phyloP scores from a whole-genome alignment of 2,113 vertebrate genomes.

The Petrocephalus microphthalmus region DNA sequence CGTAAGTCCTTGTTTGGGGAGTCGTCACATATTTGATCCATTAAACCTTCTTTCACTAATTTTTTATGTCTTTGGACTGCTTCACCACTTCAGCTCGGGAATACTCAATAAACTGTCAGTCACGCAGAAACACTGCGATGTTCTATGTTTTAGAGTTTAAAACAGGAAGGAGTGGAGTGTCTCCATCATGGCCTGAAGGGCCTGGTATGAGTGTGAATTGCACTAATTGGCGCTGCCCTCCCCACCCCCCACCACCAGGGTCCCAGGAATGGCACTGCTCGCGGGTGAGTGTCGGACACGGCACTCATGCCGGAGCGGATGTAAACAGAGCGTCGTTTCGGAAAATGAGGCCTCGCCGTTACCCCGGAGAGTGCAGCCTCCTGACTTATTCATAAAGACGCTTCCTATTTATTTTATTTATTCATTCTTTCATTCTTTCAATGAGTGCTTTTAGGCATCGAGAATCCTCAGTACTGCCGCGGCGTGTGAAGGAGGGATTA shows the following conservation, averaged over 20 bases:
- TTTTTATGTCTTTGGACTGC: not conserved
- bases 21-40: not conserved
- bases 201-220: slow-evolving; percentile 1
- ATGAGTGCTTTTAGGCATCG: slow-evolving; percentile 21
- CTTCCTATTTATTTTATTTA: not conserved
- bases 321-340: not conserved
- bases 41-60: not conserved
- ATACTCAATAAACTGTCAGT: not conserved
- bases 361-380: slow-evolving; percentile 2
- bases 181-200: not conserved
- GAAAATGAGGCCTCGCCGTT: not conserved
- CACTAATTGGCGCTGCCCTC: not conserved
- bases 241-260: not conserved
- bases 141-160: not conserved
- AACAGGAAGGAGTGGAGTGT: not conserved
- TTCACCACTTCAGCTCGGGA: not conserved
- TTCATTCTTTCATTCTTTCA: not conserved
- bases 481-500: not conserved
- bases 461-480: not conserved
- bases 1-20: not conserved
- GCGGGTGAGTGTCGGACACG: not conserved
- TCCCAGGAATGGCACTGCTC: not conserved
- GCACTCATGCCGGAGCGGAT: not conserved
- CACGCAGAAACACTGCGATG: not conserved
- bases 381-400: slow-evolving; percentile 32